These are phyloP conservation scores for Coelopa pilipes DNA, from an alignment of 2,888 invertebrate species.

Conservation along the genomic window DNA sequence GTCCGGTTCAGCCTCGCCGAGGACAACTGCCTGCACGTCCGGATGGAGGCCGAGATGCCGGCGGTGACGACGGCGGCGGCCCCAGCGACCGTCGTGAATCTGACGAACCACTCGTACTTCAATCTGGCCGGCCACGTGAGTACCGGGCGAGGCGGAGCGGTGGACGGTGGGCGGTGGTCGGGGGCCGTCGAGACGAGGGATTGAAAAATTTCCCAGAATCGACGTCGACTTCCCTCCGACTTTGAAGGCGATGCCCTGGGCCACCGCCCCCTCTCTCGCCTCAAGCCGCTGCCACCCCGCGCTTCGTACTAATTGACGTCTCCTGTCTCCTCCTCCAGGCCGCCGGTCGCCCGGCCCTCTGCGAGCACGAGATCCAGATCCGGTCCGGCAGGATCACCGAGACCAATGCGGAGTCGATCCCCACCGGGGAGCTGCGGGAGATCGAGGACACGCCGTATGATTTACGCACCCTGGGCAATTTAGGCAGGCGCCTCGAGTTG, in stretches of 20 bases:
- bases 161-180: too few relatives aligned
- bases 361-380: constrained; percentile 77
- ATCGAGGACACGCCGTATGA: constrained; percentile 81
- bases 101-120: constrained; percentile 91
- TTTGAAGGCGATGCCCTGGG: too few relatives aligned
- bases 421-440: constrained; percentile 76
- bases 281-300: not conserved
- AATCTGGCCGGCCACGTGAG: constrained; percentile 87
- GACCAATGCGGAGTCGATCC: constrained; percentile 76
- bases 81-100: constrained; percentile 84
- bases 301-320: constrained; percentile 1
- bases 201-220: too few relatives aligned
- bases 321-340: constrained; percentile 65
- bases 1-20: constrained; percentile 78
- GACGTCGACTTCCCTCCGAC: too few relatives aligned
- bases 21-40: constrained; percentile 79
- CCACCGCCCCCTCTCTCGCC: too few relatives aligned
- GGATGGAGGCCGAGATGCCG: constrained; percentile 82
- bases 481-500: constrained; percentile 76
- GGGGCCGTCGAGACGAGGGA: too few relatives aligned
- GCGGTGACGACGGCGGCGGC: constrained; percentile 75
- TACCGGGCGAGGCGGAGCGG: constrained; percentile 1
- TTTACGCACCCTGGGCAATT: constrained; percentile 73
- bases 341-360: constrained; percentile 72
- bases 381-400: constrained; percentile 83